These are phyloP conservation scores for Turritopsis rubra DNA, from an alignment of 30 jellyfish, hydroid and myxozoan species.

Conservation along the genomic window DNA sequence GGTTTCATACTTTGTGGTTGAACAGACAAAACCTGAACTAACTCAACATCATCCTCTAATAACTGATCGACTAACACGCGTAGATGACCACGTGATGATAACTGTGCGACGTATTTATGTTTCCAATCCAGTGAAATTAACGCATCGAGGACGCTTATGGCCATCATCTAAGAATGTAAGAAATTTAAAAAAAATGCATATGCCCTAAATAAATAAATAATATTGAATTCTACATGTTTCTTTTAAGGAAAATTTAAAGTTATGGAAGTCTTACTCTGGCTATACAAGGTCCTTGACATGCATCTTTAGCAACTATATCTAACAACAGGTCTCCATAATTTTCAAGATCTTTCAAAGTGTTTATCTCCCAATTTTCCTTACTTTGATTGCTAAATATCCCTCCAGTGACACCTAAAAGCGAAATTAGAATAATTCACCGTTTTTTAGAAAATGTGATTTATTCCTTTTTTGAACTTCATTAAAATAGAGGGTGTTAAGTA, in stretches of 20 bases:
- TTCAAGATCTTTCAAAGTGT: slow-evolving; percentile 39
- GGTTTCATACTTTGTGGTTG: slow-evolving; percentile 70
- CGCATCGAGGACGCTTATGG: slow-evolving; percentile 75
- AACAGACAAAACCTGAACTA: slow-evolving; percentile 38
- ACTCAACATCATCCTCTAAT: slow-evolving; percentile 51
- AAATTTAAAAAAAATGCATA: neutral
- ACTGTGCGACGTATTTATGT: slow-evolving; percentile 54
- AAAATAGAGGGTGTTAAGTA: too few relatives aligned
- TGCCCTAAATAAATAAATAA: too few relatives aligned
- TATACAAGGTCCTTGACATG: slow-evolving; percentile 88
- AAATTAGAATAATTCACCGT: too few relatives aligned
- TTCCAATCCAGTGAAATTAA: slow-evolving; percentile 85
- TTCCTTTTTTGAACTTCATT: neutral
- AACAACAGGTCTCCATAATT: slow-evolving; percentile 69
- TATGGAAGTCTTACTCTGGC: slow-evolving; percentile 66
- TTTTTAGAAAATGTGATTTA: neutral
- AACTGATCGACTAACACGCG: slow-evolving; percentile 72
- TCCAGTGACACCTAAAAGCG: slow-evolving; percentile 39
- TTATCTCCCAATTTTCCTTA: slow-evolving; percentile 81
- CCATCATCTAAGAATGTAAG: slow-evolving; percentile 60
- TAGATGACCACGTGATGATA: slow-evolving; percentile 79
- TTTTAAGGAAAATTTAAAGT: slow-evolving; percentile 3
- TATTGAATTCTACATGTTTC: too few relatives aligned
- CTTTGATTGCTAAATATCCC: slow-evolving; percentile 40
- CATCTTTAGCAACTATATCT: slow-evolving; percentile 86